Evolutionary conservation across 2,113 vertebrate species (phyloP).

Genomic region (Gila orcuttii): DNA sequence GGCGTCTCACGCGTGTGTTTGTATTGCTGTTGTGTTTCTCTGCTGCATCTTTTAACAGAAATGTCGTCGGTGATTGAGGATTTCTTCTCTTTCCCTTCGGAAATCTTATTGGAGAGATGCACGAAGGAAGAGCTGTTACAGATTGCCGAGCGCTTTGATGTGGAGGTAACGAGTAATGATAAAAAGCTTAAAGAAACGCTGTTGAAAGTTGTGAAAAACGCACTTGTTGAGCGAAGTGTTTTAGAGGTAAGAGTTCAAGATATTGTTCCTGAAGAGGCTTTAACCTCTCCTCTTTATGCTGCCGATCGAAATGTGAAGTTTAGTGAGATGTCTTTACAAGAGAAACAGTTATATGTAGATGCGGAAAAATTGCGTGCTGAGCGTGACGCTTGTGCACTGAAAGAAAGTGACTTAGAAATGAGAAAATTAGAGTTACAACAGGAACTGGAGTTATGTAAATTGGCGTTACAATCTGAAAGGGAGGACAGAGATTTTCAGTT

Average conservation of each 20-base stretch:
- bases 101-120: neutral
- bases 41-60: too few relatives aligned
- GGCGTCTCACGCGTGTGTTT: neutral
- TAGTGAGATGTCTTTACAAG: neutral
- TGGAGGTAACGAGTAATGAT: neutral
- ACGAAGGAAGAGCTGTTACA: neutral
- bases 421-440: too few relatives aligned
- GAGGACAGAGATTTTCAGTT: too few relatives aligned
- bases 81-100: neutral
- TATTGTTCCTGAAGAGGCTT: neutral
- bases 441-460: too few relatives aligned
- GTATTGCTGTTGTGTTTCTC: too few relatives aligned
- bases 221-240: neutral
- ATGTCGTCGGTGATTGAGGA: neutral
- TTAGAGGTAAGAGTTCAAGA: neutral
- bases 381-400: neutral
- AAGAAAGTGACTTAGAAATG: too few relatives aligned
- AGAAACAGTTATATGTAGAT: neutral
- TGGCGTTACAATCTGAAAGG: too few relatives aligned
- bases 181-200: neutral
- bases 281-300: neutral
- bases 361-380: neutral
- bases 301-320: too few relatives aligned
- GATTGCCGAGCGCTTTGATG: neutral
- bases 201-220: neutral